Conservation (phyloP, 2,888 invertebrate species). For the Apoda limacodes region DNA sequence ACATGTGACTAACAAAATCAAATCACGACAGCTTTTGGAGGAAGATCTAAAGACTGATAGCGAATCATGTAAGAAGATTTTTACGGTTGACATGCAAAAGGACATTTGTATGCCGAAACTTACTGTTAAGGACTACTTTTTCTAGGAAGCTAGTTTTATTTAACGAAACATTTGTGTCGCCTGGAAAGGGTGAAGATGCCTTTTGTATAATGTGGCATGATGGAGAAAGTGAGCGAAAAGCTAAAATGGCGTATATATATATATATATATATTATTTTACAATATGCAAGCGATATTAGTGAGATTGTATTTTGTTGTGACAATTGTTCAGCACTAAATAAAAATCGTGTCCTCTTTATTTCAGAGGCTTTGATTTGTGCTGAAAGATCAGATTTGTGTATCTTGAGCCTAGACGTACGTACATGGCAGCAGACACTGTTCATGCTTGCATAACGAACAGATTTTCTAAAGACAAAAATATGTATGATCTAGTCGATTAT, state of each 20-base stretch:
- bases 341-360: constrained; percentile 10
- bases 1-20: too few relatives aligned
- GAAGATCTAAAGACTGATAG: too few relatives aligned
- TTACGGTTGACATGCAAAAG: too few relatives aligned
- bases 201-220: constrained; percentile 13
- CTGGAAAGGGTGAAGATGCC: too few relatives aligned
- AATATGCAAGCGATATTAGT: constrained; percentile 5
- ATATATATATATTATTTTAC: constrained; percentile 8
- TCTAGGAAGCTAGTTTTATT: too few relatives aligned
- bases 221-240: constrained; percentile 12
- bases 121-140: too few relatives aligned
- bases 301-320: constrained; percentile 10
- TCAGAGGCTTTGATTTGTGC: constrained; percentile 6
- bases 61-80: too few relatives aligned
- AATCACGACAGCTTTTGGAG: too few relatives aligned
- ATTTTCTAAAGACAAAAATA: constrained; percentile 8
- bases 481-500: constrained; percentile 7
- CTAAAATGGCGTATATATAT: constrained; percentile 11
- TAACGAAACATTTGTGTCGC: too few relatives aligned
- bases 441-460: constrained; percentile 7
- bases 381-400: constrained; percentile 5
- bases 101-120: too few relatives aligned
- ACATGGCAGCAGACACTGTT: constrained; percentile 8
- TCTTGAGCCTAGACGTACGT: constrained; percentile 10
- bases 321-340: constrained; percentile 10